Base-by-base conservation (phyloP, 2,797 vertebrate genomes). In the Chaunax sp. region DNA sequence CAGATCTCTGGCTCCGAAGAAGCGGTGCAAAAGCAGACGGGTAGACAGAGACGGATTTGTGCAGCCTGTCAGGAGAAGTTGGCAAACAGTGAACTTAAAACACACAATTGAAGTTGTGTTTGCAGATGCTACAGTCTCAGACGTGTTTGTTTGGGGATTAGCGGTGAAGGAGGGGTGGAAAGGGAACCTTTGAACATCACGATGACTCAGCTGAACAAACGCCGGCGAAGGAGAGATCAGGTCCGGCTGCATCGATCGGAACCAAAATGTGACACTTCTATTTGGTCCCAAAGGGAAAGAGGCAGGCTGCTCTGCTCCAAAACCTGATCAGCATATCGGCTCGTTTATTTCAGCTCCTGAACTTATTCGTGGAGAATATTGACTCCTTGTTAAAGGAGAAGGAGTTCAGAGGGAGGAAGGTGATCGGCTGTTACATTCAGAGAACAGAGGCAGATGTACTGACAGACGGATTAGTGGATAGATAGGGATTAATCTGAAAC, bases 401-500 rank as follows among this genome's bases (percentile, higher is more conserved):
- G 6, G 26, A 44, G 35, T 47, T 63, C 14, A 20, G 33, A 44
- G 54, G 46, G 54, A 50, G 44, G 50, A 51, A n/a, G 25, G 28
- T 16, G 15, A 45, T 10, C 25, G 28, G 13, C 20, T 38, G 22
- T 37, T 23, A 71, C 53, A 53, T 43, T 57, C 54, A 56, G 59
- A 44, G 50, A 71, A 53, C 53, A 22, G 62, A 64, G 62, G 59
- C 65, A 54, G 45, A 78, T 47, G 38, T 15, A 35, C 67, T 25
- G 22, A 70, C 69, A 63, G 71, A 66, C 62, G 69, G 81, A 86
- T 85, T 86, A 84, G 65, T 12, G 26, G 15, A 59, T 58, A 68
- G 80, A 67, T 63, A 15, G 64, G 68, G 64, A 79, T 86, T 82
- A 87, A 75, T 79, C 53, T 64, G 80, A 87, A 84, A 81, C 77